Evolutionary conservation across 1,140 invertebrate species (phyloP).

Genomic region (Lepidurus apus): DNA sequence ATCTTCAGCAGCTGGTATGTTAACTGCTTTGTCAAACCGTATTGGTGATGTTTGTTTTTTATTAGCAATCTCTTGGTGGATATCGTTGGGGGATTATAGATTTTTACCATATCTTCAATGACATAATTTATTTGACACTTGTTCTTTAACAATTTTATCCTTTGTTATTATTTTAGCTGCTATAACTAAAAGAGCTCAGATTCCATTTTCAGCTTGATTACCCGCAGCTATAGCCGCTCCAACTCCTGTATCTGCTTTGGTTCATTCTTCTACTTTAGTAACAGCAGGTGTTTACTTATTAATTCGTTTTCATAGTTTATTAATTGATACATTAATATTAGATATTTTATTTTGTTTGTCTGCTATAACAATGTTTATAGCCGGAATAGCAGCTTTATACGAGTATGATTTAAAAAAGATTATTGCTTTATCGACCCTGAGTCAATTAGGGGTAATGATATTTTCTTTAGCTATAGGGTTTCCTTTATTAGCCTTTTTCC

Average conservation of each 20-base stretch:
- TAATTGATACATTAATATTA: slow-evolving; percentile 40
- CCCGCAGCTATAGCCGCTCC: slow-evolving; percentile 63
- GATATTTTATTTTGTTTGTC: slow-evolving; percentile 48
- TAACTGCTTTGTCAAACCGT: slow-evolving; percentile 58
- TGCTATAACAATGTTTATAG: slow-evolving; percentile 55
- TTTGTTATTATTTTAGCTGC: slow-evolving; percentile 50
- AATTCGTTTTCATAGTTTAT: slow-evolving; percentile 52
- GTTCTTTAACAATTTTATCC: slow-evolving; percentile 41
- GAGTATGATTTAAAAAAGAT: slow-evolving; percentile 63
- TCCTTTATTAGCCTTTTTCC: slow-evolving; percentile 53
- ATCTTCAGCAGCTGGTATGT: slow-evolving; percentile 56
- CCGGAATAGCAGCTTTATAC: slow-evolving; percentile 54
- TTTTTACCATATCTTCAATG: slow-evolving; percentile 51
- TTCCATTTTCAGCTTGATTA: slow-evolving; percentile 64
- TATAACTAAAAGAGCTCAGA: slow-evolving; percentile 66
- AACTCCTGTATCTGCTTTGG: slow-evolving; percentile 62
- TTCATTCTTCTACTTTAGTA: slow-evolving; percentile 68
- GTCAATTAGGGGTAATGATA: slow-evolving; percentile 62
- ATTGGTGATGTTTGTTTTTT: slow-evolving; percentile 55
- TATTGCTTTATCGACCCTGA: slow-evolving; percentile 65
- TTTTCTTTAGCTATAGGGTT: slow-evolving; percentile 50
- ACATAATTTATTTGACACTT: slow-evolving; percentile 45
- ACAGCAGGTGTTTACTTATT: slow-evolving; percentile 64
- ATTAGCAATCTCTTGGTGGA: slow-evolving; percentile 49
- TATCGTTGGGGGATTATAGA: slow-evolving; percentile 5